Evolutionary conservation across 2,113 vertebrate species (phyloP), one percentile per base, ranked within the genome.

Genomic region (Delphinus delphis): DNA sequence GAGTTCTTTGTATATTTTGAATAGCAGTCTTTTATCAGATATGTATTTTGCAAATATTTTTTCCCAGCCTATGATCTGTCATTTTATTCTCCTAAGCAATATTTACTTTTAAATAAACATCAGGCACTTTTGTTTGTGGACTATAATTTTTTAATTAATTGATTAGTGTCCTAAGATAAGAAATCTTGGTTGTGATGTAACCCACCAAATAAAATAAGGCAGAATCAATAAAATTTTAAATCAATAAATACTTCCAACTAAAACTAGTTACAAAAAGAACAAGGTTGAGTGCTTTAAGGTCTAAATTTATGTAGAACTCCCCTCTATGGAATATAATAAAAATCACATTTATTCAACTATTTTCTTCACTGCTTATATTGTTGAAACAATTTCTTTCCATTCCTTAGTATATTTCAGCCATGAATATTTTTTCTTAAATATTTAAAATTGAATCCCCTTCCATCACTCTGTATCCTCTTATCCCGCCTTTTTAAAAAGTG

Each of bases 301-400:
- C 15, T 20, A 71, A 62, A 36, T 50, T 83, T 73, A 20, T 60
- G 10, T 26, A 60, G 67, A 92, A 71, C 41, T 36, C 38, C 4
- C 8, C 12, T 83, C 53, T 73, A 28, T 73, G 31, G 31, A 68
- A 25, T 90, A 15, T 68, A 68, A 80, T 65, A 80, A 55, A 68
- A 68, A 53, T 67, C 33, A 83, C 38, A 73, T 83, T 92, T 73
- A 62, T 60, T 81, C 47, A 90, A 0, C 26, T 82, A 26, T 92
- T 82, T 83, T 83, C 53, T 50, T 83, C 15, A 73, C 36, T 80
- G 23, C 58, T 71, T 87, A 60, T 44, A 55, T 88, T 44, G 14
- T 41, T 67, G n/a, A 58, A 89, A n/a, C 28, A 65, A 33, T 82
- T 94, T 94, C 41, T 94, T 88, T 74, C 58, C 44, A 89, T 90